phyloP scores from a whole-genome alignment of 2,113 vertebrate genomes.

The Solenodon paradoxus region DNA sequence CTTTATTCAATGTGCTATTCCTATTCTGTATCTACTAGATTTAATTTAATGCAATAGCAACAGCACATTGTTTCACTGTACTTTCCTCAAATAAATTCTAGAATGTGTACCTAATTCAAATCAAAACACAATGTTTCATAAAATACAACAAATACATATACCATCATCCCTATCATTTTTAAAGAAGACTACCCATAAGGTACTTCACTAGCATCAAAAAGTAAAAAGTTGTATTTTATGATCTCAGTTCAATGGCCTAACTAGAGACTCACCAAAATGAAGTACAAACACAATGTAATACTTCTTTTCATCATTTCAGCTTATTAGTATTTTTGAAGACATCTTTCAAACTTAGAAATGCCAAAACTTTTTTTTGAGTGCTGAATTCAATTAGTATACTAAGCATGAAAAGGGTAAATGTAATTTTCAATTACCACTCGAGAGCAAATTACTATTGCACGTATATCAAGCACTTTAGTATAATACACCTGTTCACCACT shows the following conservation, averaged over 20 bases:
- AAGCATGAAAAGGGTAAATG: not conserved
- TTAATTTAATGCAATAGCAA: not conserved
- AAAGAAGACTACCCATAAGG: conserved; percentile 29
- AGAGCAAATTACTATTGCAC: conserved; percentile 7
- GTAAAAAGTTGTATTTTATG: not conserved
- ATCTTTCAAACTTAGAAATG: conserved; percentile 12
- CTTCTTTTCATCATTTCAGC: not conserved
- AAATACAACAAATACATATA: not conserved
- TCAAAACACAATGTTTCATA: not conserved
- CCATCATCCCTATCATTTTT: not conserved
- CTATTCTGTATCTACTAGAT: not conserved
- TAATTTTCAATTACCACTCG: conserved; percentile 18
- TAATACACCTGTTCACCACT: not conserved
- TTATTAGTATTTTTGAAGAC: conserved; percentile 8
- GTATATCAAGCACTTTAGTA: not conserved
- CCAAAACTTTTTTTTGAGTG: conserved; percentile 7
- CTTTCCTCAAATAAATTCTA: not conserved
- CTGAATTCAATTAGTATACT: not conserved
- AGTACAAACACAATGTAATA: conserved; percentile 8
- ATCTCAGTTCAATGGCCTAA: not conserved
- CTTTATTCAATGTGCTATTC: not conserved
- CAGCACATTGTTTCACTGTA: not conserved
- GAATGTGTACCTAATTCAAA: not conserved
- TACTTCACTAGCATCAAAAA: conserved; percentile 7
- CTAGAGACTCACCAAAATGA: not conserved